Percentiles rank a stretch among this genome's conserved stretches.
phyloP scores from a whole-genome alignment of 92 coral and sea anemone genomes.

The Epizoanthus rinbou region DNA sequence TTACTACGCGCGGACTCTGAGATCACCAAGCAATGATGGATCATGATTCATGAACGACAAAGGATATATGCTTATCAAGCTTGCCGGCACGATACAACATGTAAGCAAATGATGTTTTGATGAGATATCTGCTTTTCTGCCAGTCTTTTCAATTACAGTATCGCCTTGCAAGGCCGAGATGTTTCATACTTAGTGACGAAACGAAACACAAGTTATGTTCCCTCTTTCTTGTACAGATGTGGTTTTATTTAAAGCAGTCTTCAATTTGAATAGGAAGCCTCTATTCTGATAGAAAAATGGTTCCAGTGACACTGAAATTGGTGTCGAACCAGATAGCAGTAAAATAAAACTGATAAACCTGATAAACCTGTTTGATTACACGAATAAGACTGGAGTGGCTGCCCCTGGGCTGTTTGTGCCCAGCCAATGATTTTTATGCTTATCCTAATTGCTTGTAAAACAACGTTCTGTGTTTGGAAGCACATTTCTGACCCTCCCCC shows the following conservation, averaged over 20 bases:
- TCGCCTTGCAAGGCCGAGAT: conserved; percentile 1
- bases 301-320: background rate
- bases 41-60: background rate
- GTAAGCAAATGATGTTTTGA: background rate
- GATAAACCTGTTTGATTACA: background rate
- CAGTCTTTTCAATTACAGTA: background rate
- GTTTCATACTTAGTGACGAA: background rate
- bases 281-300: background rate
- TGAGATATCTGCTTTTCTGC: background rate
- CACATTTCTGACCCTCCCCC: too few relatives aligned
- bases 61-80: background rate
- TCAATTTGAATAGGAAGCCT: background rate
- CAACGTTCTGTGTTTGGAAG: too few relatives aligned
- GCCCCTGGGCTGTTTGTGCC: background rate
- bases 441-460: background rate
- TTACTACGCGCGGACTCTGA: background rate
- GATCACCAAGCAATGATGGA: background rate
- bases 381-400: background rate
- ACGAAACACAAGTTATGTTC: background rate
- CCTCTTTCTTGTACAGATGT: background rate
- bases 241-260: background rate
- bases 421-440: background rate
- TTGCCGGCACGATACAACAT: background rate
- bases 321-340: background rate
- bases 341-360: background rate